Base-by-base conservation (phyloP, 2,888 invertebrate genomes). In the Pecten maximus region DNA sequence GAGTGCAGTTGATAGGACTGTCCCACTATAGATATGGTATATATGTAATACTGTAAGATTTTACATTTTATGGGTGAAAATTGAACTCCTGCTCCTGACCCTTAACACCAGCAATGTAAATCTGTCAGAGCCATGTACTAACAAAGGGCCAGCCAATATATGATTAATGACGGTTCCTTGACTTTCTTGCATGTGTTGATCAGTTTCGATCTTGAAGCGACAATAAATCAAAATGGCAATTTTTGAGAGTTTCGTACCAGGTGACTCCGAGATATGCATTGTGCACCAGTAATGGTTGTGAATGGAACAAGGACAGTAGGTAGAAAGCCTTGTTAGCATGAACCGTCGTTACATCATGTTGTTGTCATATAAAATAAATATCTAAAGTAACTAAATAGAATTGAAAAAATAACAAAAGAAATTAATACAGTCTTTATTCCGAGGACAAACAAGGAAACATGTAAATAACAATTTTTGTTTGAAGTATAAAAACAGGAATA, bases 191-290 rank as follows among this genome's bases (percentile, higher is more conserved):
- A 74, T 74, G 74, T 35, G 35, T 74, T 74, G 74, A 74, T 74
- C 74, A 74, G 28, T 74, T 74, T 74, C 74, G 35, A 74, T 74
- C 74, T 35, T 10, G 28, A 35, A 74, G 74, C 12, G 74, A 74
- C 35, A 8, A 28, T 74, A 74, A 74, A 74, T 74, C 74, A 74
- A 35, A 74, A 74, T 12, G 74, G 74, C 28, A 74, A 19, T 74
- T 74, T 28, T 74, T 74, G 12, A 6, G 74, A 74, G 74, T 74
- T 74, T 74, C 74, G 74, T 74, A 74, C 74, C 74, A 74, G 74
- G 28, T 74, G 28, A 74, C 74, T 35, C 23, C 1, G 12, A 35
- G 74, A 74, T 35, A 74, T 74, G 74, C 74, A 74, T 74, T 74
- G 35, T 74, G 74, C 74, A 74, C 74, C 74, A 74, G 74, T 3